Evolutionary conservation across 2,113 vertebrate species (phyloP).

Genomic region (Strigops habroptila): DNA sequence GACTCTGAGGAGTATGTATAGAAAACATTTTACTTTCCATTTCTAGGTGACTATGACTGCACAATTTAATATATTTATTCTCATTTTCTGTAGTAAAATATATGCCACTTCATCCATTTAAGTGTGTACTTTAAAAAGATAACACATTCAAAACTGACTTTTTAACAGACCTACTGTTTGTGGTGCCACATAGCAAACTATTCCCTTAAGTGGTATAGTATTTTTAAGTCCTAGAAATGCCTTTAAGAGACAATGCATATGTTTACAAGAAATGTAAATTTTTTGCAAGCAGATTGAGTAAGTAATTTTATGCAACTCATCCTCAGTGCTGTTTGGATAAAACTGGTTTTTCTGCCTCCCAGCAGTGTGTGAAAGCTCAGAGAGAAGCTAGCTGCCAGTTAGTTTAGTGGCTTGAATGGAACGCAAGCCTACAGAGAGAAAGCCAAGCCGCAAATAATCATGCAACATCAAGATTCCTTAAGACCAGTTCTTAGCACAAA

Average conservation of each 20-base stretch:
- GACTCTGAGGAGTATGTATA: background rate
- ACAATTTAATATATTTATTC: slow-evolving; percentile 15
- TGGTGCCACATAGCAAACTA: background rate
- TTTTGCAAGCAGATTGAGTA: slow-evolving; percentile 18
- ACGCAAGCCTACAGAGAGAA: background rate
- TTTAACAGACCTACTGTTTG: background rate
- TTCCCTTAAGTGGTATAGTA: background rate
- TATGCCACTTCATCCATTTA: background rate
- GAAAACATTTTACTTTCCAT: slow-evolving; percentile 6
- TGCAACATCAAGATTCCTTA: slow-evolving; percentile 22
- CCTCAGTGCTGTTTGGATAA: slow-evolving; percentile 42
- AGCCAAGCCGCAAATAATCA: slow-evolving; percentile 54
- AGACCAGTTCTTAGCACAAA: slow-evolving; percentile 30
- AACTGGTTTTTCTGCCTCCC: slow-evolving; percentile 61
- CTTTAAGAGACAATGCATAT: slow-evolving; percentile 24
- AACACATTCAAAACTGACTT: background rate
- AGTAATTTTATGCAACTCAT: slow-evolving; percentile 49
- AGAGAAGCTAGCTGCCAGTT: slow-evolving; percentile 36
- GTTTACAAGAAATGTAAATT: slow-evolving; percentile 31
- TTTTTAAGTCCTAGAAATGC: background rate
- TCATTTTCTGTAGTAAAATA: background rate
- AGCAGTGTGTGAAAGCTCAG: slow-evolving; percentile 16
- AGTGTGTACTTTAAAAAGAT: background rate
- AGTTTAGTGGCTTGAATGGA: slow-evolving; percentile 56
- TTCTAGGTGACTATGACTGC: background rate